Percentiles rank a stretch among this genome's conserved stretches.
Conservation (phyloP, 2,797 vertebrate genomes). For the Sebastes dallii region DNA sequence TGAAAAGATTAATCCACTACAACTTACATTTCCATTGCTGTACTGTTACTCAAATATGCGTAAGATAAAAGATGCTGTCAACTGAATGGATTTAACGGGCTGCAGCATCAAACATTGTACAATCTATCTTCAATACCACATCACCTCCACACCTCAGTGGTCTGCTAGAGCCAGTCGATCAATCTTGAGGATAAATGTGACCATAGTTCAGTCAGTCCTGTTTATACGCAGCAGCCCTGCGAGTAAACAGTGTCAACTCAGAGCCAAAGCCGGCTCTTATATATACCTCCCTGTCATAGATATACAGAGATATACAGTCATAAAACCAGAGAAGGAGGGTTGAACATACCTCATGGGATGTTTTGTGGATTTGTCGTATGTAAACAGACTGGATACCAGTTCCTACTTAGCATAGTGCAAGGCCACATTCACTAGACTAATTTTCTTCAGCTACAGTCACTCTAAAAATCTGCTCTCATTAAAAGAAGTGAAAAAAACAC, state of each 20-base stretch:
- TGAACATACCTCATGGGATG: background rate
- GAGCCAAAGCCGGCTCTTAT: background rate
- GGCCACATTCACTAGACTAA: background rate
- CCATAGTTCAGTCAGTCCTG: constrained; percentile 17
- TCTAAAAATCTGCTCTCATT: background rate
- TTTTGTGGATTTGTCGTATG: background rate
- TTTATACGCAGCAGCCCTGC: background rate
- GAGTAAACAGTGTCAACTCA: constrained; percentile 3
- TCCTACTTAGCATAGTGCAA: background rate
- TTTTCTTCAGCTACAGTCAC: background rate
- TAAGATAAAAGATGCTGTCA: constrained; percentile 1
- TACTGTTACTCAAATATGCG: background rate
- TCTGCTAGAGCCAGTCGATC: background rate
- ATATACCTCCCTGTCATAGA: background rate
- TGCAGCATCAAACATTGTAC: background rate
- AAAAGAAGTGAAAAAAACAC: background rate
- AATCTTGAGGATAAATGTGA: constrained; percentile 21
- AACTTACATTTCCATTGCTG: background rate
- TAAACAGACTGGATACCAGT: background rate
- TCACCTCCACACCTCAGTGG: constrained; percentile 22
- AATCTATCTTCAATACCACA: background rate
- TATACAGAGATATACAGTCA: background rate
- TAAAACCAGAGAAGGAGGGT: background rate
- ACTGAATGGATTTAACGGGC: constrained; percentile 8
- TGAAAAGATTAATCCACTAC: background rate